phyloP scores from a whole-genome alignment of 2,113 vertebrate genomes.

The Turdus rufiventris region DNA sequence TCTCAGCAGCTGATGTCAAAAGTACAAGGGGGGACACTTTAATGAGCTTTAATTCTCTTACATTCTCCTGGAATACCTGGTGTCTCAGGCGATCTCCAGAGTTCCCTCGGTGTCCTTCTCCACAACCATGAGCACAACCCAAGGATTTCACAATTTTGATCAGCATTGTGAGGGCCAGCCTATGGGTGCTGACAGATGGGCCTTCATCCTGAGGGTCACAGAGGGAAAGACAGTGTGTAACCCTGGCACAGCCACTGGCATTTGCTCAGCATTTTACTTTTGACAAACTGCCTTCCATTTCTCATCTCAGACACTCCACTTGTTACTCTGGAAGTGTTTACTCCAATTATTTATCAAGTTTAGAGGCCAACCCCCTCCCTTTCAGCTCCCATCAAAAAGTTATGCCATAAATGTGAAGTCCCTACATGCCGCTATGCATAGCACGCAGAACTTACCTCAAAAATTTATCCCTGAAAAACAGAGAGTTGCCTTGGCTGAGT shows the following conservation, averaged over 20 bases:
- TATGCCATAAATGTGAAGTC: background rate
- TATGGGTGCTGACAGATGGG: constrained; percentile 84
- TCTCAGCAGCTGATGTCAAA: constrained; percentile 64
- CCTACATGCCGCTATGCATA: background rate
- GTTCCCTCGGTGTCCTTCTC: constrained; percentile 95
- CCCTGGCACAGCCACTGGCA: background rate
- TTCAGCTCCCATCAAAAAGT: background rate
- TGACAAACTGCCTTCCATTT: background rate
- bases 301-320: background rate
- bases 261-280: background rate
- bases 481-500: background rate
- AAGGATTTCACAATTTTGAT: constrained; percentile 98
- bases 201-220: constrained; percentile 79
- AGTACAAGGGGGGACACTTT: constrained; percentile 27
- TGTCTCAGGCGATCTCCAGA: constrained; percentile 96
- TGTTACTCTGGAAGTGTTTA: background rate
- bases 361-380: background rate
- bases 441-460: background rate
- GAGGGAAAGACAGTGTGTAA: background rate
- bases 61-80: constrained; percentile 86
- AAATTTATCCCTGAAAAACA: background rate
- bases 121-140: constrained; percentile 97
- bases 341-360: background rate
- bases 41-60: constrained; percentile 77
- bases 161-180: constrained; percentile 93